Conservation (phyloP, 37 sponge, comb jelly and placozoan species). For the Aphrocallistes beatrix region DNA sequence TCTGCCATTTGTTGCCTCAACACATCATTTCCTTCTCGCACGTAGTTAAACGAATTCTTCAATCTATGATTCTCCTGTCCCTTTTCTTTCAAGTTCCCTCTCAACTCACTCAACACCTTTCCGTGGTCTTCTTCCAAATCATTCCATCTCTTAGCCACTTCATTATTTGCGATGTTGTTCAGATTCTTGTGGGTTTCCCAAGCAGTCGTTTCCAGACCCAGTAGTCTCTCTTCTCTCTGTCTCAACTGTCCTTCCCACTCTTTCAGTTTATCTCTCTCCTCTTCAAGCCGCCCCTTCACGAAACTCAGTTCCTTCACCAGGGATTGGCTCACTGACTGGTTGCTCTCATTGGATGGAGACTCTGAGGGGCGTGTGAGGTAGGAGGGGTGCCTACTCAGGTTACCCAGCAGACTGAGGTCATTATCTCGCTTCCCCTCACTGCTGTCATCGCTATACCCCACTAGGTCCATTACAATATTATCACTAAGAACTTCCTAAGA, state of each 20-base stretch:
- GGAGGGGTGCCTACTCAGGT: background rate
- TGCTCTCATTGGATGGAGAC: background rate
- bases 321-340: background rate
- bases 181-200: conserved; percentile 2
- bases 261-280: background rate
- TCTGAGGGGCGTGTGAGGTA: background rate
- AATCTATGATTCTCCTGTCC: background rate
- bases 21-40: background rate
- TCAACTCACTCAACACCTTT: background rate
- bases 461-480: too few species aligned
- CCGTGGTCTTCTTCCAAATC: background rate
- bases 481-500: too few species aligned
- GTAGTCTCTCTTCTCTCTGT: background rate
- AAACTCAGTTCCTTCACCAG: background rate
- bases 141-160: conserved; percentile 1
- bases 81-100: background rate
- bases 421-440: background rate
- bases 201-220: background rate
- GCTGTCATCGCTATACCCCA: background rate
- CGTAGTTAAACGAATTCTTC: background rate
- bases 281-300: background rate
- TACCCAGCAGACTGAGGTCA: background rate
- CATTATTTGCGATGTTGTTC: background rate
- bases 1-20: background rate
- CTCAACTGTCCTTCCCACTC: background rate